A percentile compares a stretch with the other conserved stretches of the same genome.
phyloP scores from a whole-genome alignment of 2,113 vertebrate species.

The Lepus europaeus region DNA sequence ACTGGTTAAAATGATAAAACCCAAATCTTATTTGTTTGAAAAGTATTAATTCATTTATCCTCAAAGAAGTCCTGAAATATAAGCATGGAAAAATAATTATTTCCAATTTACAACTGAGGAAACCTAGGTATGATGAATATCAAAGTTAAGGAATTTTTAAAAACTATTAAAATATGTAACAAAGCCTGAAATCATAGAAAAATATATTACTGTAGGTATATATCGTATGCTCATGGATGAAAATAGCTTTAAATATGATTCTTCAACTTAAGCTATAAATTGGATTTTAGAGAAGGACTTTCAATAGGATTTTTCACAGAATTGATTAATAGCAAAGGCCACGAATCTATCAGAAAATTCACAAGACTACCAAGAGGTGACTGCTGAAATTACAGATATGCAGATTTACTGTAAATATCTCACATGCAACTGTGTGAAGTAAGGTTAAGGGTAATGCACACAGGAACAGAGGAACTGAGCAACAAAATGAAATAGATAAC shows the following conservation, averaged over 20 bases:
- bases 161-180: constrained; percentile 29
- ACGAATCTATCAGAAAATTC: neutral
- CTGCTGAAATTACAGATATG: neutral
- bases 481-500: constrained; percentile 6
- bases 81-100: neutral
- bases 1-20: constrained; percentile 19
- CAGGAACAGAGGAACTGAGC: neutral
- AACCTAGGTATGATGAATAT: neutral
- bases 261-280: constrained; percentile 14
- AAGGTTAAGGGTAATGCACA: neutral
- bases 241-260: neutral
- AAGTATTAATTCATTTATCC: constrained; percentile 34
- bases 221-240: neutral
- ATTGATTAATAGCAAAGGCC: neutral
- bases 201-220: neutral
- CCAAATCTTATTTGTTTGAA: constrained; percentile 43
- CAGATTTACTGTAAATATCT: neutral
- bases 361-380: neutral
- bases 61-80: neutral
- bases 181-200: neutral
- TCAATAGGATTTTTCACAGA: neutral
- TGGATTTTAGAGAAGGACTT: neutral
- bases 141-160: neutral
- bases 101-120: constrained; percentile 47
- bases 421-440: neutral